Evolutionary conservation across 2,888 invertebrate species (phyloP).

Genomic region (Boloria selene): DNA sequence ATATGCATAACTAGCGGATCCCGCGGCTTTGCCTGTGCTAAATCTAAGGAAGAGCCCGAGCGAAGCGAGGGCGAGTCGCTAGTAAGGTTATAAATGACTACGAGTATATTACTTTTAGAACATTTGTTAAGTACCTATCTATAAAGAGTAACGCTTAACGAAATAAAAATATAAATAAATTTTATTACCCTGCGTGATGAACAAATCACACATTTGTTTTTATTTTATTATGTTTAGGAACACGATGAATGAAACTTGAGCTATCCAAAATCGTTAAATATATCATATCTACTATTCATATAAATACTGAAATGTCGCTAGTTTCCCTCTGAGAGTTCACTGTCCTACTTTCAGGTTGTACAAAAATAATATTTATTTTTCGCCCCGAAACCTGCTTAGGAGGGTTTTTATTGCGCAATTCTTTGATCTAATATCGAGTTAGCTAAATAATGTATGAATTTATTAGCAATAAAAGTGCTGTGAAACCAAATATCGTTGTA

Average conservation of each 20-base stretch:
- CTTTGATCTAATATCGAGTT: slow-evolving; percentile 27
- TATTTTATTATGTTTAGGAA: slow-evolving; percentile 1
- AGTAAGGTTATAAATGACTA: too few relatives aligned
- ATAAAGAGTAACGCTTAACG: too few relatives aligned
- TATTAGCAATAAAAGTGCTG: slow-evolving; percentile 27
- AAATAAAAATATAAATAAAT: too few relatives aligned
- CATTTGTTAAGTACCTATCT: too few relatives aligned
- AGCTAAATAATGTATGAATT: slow-evolving; percentile 28
- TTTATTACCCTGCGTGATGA: too few relatives aligned
- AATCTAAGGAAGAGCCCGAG: too few relatives aligned
- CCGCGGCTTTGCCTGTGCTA: too few relatives aligned
- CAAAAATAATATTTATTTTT: slow-evolving; percentile 32
- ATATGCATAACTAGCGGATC: too few relatives aligned
- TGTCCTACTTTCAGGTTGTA: slow-evolving; percentile 39
- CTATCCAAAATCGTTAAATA: slow-evolving; percentile 14
- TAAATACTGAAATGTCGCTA: slow-evolving; percentile 30
- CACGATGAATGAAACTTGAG: slow-evolving; percentile 2
- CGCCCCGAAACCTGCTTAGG: slow-evolving; percentile 26
- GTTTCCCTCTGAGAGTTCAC: slow-evolving; percentile 27
- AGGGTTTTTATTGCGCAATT: slow-evolving; percentile 32
- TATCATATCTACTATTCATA: slow-evolving; percentile 32
- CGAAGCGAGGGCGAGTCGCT: too few relatives aligned
- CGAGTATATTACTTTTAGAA: too few relatives aligned
- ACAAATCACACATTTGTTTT: too few relatives aligned
- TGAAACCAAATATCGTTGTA: slow-evolving; percentile 20